phyloP scores from a whole-genome alignment of 1,140 invertebrate genomes.

The Calliphora vicina region DNA sequence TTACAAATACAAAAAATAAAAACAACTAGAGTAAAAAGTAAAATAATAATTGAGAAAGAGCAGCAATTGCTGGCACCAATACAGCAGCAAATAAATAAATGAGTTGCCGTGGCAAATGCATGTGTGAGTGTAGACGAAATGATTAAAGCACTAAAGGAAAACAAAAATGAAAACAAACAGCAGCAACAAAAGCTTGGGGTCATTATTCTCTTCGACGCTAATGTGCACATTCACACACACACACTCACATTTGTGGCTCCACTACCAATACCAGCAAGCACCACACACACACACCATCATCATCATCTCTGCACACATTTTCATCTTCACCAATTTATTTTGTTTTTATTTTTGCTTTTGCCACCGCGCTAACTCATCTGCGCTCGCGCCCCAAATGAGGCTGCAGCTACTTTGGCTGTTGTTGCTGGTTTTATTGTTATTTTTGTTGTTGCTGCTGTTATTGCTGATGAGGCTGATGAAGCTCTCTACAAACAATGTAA shows the following conservation, averaged over 20 bases:
- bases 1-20: neutral
- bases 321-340: neutral
- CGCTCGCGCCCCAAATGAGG: constrained; percentile 32
- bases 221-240: constrained; percentile 17
- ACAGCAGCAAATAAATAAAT: neutral
- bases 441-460: constrained; percentile 20
- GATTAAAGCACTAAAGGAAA: constrained; percentile 26
- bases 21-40: neutral
- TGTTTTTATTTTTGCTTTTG: constrained; percentile 14
- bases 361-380: constrained; percentile 27
- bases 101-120: neutral
- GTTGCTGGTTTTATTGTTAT: constrained; percentile 11
- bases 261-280: neutral
- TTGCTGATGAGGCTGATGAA: constrained; percentile 30
- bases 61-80: neutral
- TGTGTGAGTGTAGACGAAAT: constrained; percentile 19
- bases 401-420: constrained; percentile 20
- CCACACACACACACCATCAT: neutral
- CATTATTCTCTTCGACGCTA: constrained; percentile 62
- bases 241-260: neutral
- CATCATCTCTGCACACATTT: constrained; percentile 4
- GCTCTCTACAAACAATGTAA: constrained; percentile 62
- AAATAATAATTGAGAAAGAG: neutral
- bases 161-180: constrained; percentile 42
- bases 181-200: constrained; percentile 56